Evolutionary conservation across 1,140 invertebrate genomes (phyloP).

Genomic region (Scaptomyza montana): DNA sequence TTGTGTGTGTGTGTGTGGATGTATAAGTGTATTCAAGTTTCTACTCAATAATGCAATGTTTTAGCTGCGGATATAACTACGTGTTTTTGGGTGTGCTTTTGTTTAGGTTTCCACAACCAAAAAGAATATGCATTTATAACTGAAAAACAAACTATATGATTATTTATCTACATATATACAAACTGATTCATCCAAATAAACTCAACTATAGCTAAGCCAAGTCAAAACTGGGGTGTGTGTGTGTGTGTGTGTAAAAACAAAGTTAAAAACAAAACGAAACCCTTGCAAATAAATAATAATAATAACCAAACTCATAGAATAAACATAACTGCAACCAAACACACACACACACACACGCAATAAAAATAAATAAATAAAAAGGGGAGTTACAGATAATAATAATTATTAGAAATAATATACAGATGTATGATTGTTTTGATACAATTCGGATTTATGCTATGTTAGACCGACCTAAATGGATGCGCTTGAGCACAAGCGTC

Average conservation of each 20-base stretch:
- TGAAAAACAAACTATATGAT: constrained; percentile 20
- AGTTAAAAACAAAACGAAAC: too few relatives aligned
- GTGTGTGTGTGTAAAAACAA: constrained; percentile 1
- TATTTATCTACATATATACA: constrained; percentile 13
- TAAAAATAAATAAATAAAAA: constrained; percentile 12
- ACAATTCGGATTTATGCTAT: constrained; percentile 4
- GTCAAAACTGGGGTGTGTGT: constrained; percentile 1
- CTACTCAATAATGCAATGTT: constrained; percentile 25
- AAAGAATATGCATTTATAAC: constrained; percentile 17
- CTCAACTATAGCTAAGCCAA: constrained; percentile 18
- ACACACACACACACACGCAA: constrained; percentile 42
- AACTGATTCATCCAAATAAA: too few relatives aligned
- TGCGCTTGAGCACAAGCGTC: constrained; percentile 93
- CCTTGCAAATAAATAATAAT: neutral
- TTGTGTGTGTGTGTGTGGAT: neutral
- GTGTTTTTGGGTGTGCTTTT: constrained; percentile 5
- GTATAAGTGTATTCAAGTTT: neutral
- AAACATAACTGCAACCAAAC: constrained; percentile 18
- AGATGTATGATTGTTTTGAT: too few relatives aligned
- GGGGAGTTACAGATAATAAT: constrained; percentile 27
- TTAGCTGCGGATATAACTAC: constrained; percentile 20
- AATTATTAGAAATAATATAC: constrained; percentile 13
- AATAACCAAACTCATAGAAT: constrained; percentile 14
- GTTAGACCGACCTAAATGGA: constrained; percentile 93
- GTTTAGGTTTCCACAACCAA: constrained; percentile 33